Evolutionary conservation across 2,113 vertebrate species (phyloP), one percentile per base, ranked within the genome.

Genomic region (Muscicapa adusta): DNA sequence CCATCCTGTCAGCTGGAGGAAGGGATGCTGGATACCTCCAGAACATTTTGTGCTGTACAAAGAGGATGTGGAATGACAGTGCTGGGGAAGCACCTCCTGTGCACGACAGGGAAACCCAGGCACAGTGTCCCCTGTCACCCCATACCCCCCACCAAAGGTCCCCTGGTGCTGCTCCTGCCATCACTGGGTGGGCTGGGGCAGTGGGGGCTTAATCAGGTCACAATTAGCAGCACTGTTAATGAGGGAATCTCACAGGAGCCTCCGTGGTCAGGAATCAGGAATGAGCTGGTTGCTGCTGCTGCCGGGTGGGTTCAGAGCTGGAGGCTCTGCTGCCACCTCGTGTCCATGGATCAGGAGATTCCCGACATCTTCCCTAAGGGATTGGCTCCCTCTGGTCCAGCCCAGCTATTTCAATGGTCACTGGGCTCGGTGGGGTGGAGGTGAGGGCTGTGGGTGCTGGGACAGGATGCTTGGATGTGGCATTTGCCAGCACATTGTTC

Each of bases 321-420:
- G 89, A 90, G 72, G 63, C 62, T 97, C 93, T 96, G 93, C 96
- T 97, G 97, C 97, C 97, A 95, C 89, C 98, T 97, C 74, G 94
- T 95, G 97, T 96, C 83, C 29, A 0, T 45, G 51, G 65, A 38
- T 45, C 34, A 26, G 31, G 61, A 53, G 61, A 18, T 14, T 25
- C 23, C 81, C 53, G 85, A 54, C 61, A 4, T 0, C 58, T 51
- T 88, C 51, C 5, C 2, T 2, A 38, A 68, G 29, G 19, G 45
- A n/a, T 83, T 73, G 77, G 11, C 43, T 72, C 33, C 38, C 70
- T 31, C 12, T 48, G 28, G 2, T 61, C 54, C 67, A 70, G 58
- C 72, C 33, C 75, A 47, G 34, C 26, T 51, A 0, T 83, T 83
- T 8, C 18, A 77, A 19, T 79, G 7, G 12, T 83, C 66, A 5